Base-by-base conservation (phyloP, 2,797 vertebrate species). In the Aphelocoma californica region DNA sequence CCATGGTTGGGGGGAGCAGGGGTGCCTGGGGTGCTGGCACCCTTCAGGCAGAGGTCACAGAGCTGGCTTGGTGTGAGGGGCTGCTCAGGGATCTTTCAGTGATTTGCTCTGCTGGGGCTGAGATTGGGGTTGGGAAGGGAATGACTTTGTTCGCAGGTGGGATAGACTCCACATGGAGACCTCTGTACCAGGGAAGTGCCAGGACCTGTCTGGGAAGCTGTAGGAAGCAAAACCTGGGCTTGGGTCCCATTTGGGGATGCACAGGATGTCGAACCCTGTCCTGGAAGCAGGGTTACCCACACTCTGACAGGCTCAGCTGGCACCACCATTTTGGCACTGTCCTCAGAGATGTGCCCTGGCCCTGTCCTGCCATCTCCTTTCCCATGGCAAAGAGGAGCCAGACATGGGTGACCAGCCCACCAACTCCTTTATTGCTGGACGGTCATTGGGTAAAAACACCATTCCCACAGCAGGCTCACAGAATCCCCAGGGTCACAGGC, bases 391-490 rank as follows among this genome's bases (percentile, higher is more conserved):
- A 89, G 50, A 93, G 45, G 20, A 91, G 29, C 18, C 75, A 86
- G 54, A 88, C n/a, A 26, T 36, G 42, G 28, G 38, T 65, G 65
- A 81, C 34, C 57, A 81, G 54, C 29, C 38, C 2, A 4, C 29
- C 61, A 86, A 60, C 19, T 89, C 18, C 28, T 96, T 96, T 96
- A 95, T 95, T 97, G 50, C 42, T 40, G 48, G 7, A 58, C 1
- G 4, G n/a, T 45, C 5, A 1, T 32, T 0, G 0, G 48, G 26
- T 61, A 69, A 3, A 5, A 61, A 88, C 31, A 32, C 31, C 4
- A 1, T 61, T 5, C 28, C 57, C 72, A 78, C 58, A 88, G 42
- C 2, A 4, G 36, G 23, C 38, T 32, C 2, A 2, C 1, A 4
- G 24, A 19, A n/a, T 80, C 17, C 34, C 29, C 8, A 4, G 53